Evolutionary conservation across 2,888 invertebrate species (phyloP).

Genomic region (Podabrus alpinus): DNA sequence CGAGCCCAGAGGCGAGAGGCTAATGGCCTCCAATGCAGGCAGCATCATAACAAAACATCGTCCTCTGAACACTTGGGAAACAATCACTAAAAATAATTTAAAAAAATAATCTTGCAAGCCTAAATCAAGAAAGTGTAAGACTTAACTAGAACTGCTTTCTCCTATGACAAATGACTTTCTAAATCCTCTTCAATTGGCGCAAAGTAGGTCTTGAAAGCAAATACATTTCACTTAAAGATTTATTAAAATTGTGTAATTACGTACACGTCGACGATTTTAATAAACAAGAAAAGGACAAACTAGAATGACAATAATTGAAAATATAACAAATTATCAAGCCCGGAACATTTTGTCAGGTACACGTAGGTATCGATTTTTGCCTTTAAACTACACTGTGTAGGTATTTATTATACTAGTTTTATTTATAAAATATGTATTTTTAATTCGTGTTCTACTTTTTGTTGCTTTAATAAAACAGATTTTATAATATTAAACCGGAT

Average conservation of each 20-base stretch:
- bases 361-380: neutral
- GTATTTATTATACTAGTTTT: neutral
- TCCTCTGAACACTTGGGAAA: neutral
- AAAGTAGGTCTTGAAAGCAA: constrained; percentile 21
- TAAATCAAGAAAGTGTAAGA: neutral
- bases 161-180: constrained; percentile 24
- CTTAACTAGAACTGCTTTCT: constrained; percentile 26
- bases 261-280: neutral
- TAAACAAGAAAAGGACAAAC: neutral
- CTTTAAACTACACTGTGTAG: neutral
- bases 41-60: constrained; percentile 13
- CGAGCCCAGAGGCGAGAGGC: constrained; percentile 41
- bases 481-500: neutral
- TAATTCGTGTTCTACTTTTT: neutral
- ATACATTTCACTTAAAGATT: neutral
- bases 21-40: constrained; percentile 37
- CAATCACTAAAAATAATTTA: neutral
- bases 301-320: neutral
- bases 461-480: neutral
- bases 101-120: neutral
- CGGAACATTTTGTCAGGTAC: neutral
- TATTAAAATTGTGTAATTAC: neutral
- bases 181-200: constrained; percentile 15
- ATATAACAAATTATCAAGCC: neutral
- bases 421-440: neutral